These are phyloP conservation scores for Calameuta idolon DNA, from an alignment of 2,888 invertebrate genomes.

Conservation along the genomic window DNA sequence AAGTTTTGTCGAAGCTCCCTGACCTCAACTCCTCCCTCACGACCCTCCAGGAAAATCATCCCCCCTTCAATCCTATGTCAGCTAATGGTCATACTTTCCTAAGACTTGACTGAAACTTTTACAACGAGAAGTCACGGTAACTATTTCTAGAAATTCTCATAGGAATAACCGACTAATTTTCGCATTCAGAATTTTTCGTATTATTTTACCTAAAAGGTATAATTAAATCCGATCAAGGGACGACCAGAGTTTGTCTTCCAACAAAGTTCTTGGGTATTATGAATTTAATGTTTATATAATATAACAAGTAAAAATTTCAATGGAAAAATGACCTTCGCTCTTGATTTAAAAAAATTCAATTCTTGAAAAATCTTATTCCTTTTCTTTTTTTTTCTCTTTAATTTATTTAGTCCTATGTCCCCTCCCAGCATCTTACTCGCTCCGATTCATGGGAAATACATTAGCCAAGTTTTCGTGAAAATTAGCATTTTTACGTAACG, in stretches of 20 bases:
- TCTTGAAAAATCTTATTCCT: neutral
- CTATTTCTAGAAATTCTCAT: neutral
- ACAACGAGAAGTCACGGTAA: neutral
- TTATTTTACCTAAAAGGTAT: neutral
- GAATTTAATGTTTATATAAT: no score
- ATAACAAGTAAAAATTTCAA: neutral
- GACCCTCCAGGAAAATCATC: neutral
- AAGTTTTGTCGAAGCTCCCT: conserved; percentile 1
- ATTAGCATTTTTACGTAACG: neutral
- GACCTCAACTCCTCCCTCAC: neutral
- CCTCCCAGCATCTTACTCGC: neutral
- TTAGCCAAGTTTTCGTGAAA: neutral
- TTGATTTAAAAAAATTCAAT: neutral
- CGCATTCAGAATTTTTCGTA: neutral
- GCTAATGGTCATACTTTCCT: neutral
- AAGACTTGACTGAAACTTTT: neutral
- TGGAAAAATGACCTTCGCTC: neutral
- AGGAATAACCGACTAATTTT: neutral
- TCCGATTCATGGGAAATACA: neutral
- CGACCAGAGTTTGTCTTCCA: neutral
- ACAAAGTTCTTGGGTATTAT: neutral
- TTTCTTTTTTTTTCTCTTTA: neutral
- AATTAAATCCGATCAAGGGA: neutral
- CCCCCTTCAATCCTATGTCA: neutral
- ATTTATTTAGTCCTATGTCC: neutral